Conservation (phyloP, 2,113 vertebrate species). For the Reinhardtius hippoglossoides region DNA sequence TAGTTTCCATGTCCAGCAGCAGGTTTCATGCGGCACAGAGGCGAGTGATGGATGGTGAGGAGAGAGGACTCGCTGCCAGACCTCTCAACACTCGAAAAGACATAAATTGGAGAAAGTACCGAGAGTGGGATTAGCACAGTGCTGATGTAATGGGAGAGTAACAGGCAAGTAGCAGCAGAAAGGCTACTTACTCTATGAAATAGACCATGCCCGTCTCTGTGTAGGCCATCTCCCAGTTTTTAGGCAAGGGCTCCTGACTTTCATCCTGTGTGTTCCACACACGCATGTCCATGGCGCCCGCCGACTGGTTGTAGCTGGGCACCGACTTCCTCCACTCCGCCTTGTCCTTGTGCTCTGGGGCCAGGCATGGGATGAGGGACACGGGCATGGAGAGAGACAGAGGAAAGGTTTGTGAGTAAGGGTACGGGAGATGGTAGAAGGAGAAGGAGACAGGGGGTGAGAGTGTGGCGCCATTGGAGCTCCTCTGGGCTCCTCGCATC, state of each 20-base stretch:
- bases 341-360: constrained; percentile 90
- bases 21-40: no score
- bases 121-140: constrained; percentile 6
- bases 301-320: constrained; percentile 96
- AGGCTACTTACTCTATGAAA: constrained; percentile 95
- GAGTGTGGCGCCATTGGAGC: constrained; percentile 66
- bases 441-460: constrained; percentile 70
- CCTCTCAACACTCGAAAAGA: constrained; percentile 19
- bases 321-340: constrained; percentile 93
- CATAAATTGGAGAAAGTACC: constrained; percentile 9
- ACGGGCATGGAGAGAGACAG: constrained; percentile 67
- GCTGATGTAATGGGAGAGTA: constrained; percentile 40
- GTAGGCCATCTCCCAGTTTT: constrained; percentile 99
- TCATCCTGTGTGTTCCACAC: constrained; percentile 89
- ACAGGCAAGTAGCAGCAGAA: constrained; percentile 19
- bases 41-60: neutral
- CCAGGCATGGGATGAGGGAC: constrained; percentile 53
- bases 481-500: constrained; percentile 74
- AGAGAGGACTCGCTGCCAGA: constrained; percentile 22
- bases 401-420: constrained; percentile 61
- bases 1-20: neutral
- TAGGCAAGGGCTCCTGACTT: constrained; percentile 91
- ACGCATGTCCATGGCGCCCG: constrained; percentile 88
- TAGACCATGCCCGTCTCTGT: constrained; percentile 98
- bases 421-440: constrained; percentile 64